Base-by-base conservation (phyloP, 1,140 invertebrate species). In the Venturia canescens region DNA sequence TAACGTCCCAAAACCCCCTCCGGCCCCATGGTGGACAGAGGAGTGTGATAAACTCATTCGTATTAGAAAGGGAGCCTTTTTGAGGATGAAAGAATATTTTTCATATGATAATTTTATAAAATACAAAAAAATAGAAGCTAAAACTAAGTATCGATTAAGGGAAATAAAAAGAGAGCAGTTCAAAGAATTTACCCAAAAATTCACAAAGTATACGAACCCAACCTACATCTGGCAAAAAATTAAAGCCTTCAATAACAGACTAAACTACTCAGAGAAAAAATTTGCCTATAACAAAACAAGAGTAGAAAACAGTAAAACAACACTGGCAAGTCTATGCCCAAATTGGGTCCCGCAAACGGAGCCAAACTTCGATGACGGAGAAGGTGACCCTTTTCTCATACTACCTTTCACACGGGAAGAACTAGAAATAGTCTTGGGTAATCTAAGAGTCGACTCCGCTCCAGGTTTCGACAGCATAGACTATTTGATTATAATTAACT, bases 401-500 rank as follows among this genome's bases (percentile, higher is more conserved):
- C 11, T 44, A 23, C 34, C 72, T 6, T 78, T 78, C 23, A 21
- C 76, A n/a, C 0, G 16, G 16, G 76, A 78, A 3, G 76, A 78
- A 34, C 21, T 78, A 26, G 21, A 13, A 5, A 15, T 34, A 18
- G 76, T 66, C 13, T 18, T 78, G 13, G 26, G 0, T 3, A 48
- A 53, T 11, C 7, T 70, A 6, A 63, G 34, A 18, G 21, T 9
- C 13, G 66, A 72, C 3, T 50, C 79, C 6, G 69, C 69, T 26
- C 67, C 79, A 3, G 79, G 79, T 4, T n/a, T 53, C 9, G 79
- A 80, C 27, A 15, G 50, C 15, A 74, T 80, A 4, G 69, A 72
- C 16, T 72, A 80, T 27, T 15, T 18, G 57, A 57, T n/a, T 38
- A 71, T 80, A 3, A 60, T 13, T 6, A 48, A 16, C 7, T 34